Percentiles rank a stretch among this genome's conserved stretches.
Conservation (phyloP, 2,113 vertebrate genomes). For the Hippopotamus amphibius region DNA sequence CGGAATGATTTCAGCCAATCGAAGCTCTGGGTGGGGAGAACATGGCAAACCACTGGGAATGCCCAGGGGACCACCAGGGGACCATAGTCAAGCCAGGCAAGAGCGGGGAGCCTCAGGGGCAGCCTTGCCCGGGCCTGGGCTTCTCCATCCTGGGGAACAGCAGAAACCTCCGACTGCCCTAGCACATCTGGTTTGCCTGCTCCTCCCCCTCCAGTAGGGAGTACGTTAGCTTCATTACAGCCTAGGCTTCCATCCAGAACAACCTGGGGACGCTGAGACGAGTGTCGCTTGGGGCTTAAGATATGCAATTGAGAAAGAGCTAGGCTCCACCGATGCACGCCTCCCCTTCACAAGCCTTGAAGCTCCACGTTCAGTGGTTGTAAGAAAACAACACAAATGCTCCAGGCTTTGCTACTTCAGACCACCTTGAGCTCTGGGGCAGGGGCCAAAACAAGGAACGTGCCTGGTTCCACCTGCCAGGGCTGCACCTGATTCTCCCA, state of each 20-base stretch:
- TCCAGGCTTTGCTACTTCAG: background rate
- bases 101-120: background rate
- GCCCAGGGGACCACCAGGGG: background rate
- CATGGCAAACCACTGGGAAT: background rate
- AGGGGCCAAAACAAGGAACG: too few relatives aligned
- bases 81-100: background rate
- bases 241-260: too few relatives aligned
- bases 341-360: background rate
- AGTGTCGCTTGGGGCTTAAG: background rate
- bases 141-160: background rate
- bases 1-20: background rate
- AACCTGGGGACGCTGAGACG: too few relatives aligned
- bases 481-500: too few relatives aligned
- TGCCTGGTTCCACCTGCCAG: background rate
- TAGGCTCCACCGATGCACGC: accelerated
- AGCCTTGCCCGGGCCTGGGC: background rate
- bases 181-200: background rate
- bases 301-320: background rate
- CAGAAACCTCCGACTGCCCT: background rate
- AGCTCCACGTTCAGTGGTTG: background rate
- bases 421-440: background rate
- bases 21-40: background rate
- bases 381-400: background rate
- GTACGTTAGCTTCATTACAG: background rate
- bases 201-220: background rate